Evolutionary conservation across 2,797 vertebrate species (phyloP), one percentile per base, ranked within the genome.

Genomic region (Sylvia borin): DNA sequence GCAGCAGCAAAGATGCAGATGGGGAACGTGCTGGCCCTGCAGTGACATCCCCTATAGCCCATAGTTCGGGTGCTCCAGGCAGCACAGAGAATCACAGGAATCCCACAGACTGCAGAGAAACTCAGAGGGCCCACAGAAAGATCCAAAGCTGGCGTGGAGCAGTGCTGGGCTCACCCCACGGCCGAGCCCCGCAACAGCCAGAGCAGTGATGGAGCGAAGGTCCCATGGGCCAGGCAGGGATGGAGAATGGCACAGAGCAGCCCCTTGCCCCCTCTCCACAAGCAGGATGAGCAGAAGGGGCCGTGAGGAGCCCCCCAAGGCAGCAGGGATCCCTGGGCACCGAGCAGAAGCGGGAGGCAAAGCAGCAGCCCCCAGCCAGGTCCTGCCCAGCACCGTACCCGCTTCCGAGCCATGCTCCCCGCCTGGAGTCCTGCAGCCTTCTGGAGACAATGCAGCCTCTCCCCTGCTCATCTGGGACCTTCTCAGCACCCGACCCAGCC

Each of bases 401-500:
- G 88, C 26, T 90, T 96, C 32, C 96, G 86, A 94, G 96, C 96
- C 96, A 96, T 96, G 90, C 50, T 61, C 34, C 11, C 79, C 4
- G 62, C 47, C 83, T 21, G 0, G 13, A 91, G 77, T 20, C 68
- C 5, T 1, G 62, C 34, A 36, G 67, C 40, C 29, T 67, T 71
- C 93, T 64, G 85, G 36, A 76, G 88, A 66, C 75, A 3, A 60
- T 20, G 2, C 62, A 71, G 82, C 83, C 57, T 60, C 57, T 60
- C 31, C 9, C 36, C 71, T 9, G 74, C 1, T 9, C 87, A 87
- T 91, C 90, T 21, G 55, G 90, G 85, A 95, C 43, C 87, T 68
- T 7, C 88, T 32, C 66, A 38, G 91, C 62, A 57, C 85, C 20
- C 11, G 50, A 81, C 72, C 90, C 91, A 51, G 77, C 47, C 38